Conservation (phyloP, 2,888 invertebrate species). For the Cancer borealis region DNA sequence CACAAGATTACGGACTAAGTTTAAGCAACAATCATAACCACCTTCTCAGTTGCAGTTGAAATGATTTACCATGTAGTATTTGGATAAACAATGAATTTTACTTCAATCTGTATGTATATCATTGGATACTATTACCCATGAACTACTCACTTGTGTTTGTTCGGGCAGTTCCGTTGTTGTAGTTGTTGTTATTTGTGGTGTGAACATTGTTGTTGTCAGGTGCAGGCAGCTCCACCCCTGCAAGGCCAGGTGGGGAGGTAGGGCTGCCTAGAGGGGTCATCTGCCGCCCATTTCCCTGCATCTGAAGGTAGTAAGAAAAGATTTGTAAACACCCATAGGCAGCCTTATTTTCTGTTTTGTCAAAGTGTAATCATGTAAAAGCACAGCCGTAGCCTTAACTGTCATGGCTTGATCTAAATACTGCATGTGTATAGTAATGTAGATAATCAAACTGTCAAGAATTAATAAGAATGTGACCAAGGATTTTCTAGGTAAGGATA, state of each 20-base stretch:
- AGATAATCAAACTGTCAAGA: no score
- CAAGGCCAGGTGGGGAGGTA: conserved; percentile 36
- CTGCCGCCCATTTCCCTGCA: conserved; percentile 70
- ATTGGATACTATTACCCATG: neutral
- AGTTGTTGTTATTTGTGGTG: conserved; percentile 58
- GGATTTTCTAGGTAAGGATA: no score
- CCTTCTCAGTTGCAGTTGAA: neutral
- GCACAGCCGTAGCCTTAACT: no score
- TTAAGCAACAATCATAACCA: neutral
- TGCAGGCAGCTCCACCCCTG: conserved; percentile 54
- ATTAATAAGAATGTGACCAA: no score
- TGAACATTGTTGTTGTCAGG: conserved; percentile 68
- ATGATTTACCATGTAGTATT: no score
- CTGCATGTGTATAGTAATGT: no score
- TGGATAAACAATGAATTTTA: no score
- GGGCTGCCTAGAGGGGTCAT: conserved; percentile 66
- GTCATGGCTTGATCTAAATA: no score
- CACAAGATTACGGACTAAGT: neutral
- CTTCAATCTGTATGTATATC: no score
- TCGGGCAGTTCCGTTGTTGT: conserved; percentile 66
- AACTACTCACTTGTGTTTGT: conserved; percentile 70
- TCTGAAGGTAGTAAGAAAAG: conserved; percentile 43
- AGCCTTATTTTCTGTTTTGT: neutral
- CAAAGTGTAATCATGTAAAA: neutral
- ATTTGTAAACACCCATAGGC: neutral